phyloP scores from a whole-genome alignment of 2,797 vertebrate genomes.

The Halcyon smyrnensis region DNA sequence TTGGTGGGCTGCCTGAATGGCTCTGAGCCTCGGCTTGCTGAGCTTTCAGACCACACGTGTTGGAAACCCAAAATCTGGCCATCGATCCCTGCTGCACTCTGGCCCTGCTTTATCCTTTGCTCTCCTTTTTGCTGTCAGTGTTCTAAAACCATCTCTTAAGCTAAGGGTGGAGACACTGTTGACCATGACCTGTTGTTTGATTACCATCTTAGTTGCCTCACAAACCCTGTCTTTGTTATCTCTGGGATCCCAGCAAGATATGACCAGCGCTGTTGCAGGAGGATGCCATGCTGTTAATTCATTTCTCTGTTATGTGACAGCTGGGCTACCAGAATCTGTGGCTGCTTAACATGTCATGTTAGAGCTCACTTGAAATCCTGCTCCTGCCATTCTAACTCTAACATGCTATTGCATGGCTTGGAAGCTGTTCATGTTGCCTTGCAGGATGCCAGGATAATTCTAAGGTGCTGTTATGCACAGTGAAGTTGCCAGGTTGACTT shows the following conservation, averaged over 20 bases:
- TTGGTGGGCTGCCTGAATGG: not conserved
- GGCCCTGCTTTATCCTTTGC: not conserved
- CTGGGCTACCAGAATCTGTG: not conserved
- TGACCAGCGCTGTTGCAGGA: not conserved
- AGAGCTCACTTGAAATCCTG: not conserved
- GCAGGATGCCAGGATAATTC: not conserved
- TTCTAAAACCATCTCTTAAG: not conserved
- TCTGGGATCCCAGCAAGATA: not conserved
- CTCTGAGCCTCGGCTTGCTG: not conserved
- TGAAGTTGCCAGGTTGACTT: not conserved
- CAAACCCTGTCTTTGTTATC: not conserved
- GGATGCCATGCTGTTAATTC: not conserved
- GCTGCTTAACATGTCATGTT: constrained; percentile 10
- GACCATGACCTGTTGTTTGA: not conserved
- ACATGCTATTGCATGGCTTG: not conserved
- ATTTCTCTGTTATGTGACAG: not conserved
- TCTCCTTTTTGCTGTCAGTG: not conserved
- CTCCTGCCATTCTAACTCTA: not conserved
- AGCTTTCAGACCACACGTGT: not conserved
- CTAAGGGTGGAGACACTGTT: not conserved
- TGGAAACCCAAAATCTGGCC: not conserved
- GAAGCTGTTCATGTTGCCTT: not conserved
- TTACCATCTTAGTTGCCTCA: constrained; percentile 30
- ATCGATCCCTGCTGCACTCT: constrained; percentile 1
- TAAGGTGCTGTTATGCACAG: not conserved